Conservation (phyloP, 2,888 invertebrate genomes). For the Autographa gamma region DNA sequence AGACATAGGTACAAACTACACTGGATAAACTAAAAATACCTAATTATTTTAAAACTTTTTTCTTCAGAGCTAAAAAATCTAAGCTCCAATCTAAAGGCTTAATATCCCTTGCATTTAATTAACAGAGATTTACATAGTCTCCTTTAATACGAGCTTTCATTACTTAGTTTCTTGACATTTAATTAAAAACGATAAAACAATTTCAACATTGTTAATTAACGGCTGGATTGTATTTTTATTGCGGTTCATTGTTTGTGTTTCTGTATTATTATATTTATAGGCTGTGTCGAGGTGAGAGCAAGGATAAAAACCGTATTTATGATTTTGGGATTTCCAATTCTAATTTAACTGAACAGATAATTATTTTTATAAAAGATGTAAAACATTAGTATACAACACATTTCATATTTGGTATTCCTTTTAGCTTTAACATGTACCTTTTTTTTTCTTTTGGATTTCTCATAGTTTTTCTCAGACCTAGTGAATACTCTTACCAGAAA, state of each 20-base stretch:
- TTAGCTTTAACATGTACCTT: too few species aligned
- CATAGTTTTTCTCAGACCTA: too few species aligned
- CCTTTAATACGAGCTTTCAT: not conserved
- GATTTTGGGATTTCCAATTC: too few species aligned
- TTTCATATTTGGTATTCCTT: too few species aligned
- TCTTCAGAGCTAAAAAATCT: not conserved
- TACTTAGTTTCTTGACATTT: constrained; percentile 2
- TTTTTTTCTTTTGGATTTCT: too few species aligned
- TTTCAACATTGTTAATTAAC: not conserved
- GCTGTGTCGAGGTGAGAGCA: not conserved
- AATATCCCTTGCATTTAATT: not conserved
- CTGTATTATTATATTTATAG: not conserved
- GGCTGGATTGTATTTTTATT: not conserved
- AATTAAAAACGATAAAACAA: not conserved
- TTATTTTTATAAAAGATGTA: too few species aligned
- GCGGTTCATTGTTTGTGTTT: not conserved
- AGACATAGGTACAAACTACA: too few species aligned
- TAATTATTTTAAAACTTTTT: not conserved
- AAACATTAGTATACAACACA: too few species aligned
- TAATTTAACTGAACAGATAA: too few species aligned
- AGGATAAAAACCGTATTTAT: too few species aligned
- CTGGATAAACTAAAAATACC: too few species aligned
- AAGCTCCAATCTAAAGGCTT: not conserved
- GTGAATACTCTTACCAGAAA: too few species aligned
- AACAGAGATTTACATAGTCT: constrained; percentile 4